Evolutionary conservation across 2,113 vertebrate species (phyloP), one percentile per base, ranked within the genome.

Genomic region (Gallinago undulata): DNA sequence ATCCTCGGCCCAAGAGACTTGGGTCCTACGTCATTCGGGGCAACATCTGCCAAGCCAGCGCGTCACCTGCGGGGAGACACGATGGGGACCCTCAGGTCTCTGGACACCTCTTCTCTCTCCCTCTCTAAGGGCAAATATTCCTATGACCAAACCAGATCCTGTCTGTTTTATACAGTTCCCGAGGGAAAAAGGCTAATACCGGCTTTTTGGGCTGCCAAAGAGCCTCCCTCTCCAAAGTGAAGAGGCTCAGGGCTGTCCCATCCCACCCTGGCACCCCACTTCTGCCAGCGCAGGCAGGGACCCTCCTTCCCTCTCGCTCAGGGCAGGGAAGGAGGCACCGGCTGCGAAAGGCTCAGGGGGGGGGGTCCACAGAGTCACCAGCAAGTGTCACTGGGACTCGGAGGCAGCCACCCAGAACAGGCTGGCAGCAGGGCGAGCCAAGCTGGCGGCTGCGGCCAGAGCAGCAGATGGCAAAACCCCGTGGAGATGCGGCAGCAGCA

Each of bases 1-100:
- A 98, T 98, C 97, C 97, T 98, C 1, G 4, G 83, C 90, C 62
- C 68, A 75, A 90, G 80, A 1, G 3, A 28, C 67, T 13, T 30
- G 69, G 79, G 53, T n/a, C 57, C 84, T 73, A 60, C 24, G 25
- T 67, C 62, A 18, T 12, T 13, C 2, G 9, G 39, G 89, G 79
- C 87, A 63, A 35, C 97, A 96, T 96, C 66, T 62, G 95, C 78
- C 78, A 43, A 48, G 45, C 19, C 87, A 37, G 74, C 1, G 39
- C 2, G 1, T 91, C 92, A 95, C 94, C 97, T 97, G 82, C 3
- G 13, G 48, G 84, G 69, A 72, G 48, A 93, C 39, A 79, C 19
- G 1, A 5, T 2, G 5, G 60, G 56, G 13, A 63, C 27, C 27
- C 68, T 88, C 69, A 94, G 62, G 22, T 19, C 27, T 50, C 5